phyloP scores from a whole-genome alignment of 1,140 invertebrate genomes.

The Meteorus sp. region DNA sequence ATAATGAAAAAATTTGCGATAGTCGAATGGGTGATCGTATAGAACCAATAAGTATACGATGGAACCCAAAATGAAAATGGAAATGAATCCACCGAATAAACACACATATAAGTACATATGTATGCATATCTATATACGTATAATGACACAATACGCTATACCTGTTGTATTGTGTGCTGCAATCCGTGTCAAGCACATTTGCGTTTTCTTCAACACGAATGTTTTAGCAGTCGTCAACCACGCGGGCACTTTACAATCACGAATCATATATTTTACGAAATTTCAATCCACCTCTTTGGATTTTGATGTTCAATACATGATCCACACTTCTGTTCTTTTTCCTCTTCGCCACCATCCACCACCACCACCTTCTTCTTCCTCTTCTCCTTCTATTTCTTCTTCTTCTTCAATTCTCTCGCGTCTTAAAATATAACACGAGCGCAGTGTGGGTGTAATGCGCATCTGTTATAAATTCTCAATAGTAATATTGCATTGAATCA shows the following conservation, averaged over 20 bases:
- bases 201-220: slow-evolving; percentile 5
- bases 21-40: too few relatives aligned
- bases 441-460: slow-evolving; percentile 14
- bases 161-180: slow-evolving; percentile 11
- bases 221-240: too few relatives aligned
- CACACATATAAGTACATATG: neutral
- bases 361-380: neutral
- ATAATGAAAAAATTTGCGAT: too few relatives aligned
- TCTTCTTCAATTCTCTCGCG: too few relatives aligned
- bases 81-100: neutral
- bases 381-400: neutral
- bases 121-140: too few relatives aligned
- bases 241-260: too few relatives aligned
- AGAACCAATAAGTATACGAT: too few relatives aligned
- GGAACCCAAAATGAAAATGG: neutral
- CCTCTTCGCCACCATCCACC: neutral
- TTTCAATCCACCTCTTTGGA: too few relatives aligned
- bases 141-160: slow-evolving; percentile 12
- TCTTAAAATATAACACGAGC: slow-evolving; percentile 6
- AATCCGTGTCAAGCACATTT: slow-evolving; percentile 13
- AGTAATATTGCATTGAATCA: neutral
- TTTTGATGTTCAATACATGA: too few relatives aligned
- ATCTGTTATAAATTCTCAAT: neutral
- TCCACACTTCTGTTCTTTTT: too few relatives aligned
- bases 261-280: too few relatives aligned